Evolutionary conservation across 2,113 vertebrate genomes (phyloP), one percentile per base, ranked within the genome.

Genomic region (Noturus placidus): DNA sequence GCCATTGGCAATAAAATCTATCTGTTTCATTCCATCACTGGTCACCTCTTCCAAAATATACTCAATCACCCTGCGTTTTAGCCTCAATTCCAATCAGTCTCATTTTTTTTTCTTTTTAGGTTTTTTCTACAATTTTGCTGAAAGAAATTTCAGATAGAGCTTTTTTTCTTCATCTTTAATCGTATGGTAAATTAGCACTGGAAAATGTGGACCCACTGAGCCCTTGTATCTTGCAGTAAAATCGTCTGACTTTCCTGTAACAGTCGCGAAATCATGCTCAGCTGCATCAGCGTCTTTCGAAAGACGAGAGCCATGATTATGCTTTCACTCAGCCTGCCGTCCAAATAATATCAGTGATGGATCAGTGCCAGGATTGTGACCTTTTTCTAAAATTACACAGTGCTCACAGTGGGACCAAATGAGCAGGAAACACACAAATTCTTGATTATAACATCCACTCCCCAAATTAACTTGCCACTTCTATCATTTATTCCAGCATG

Each of bases 31-130:
- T 30, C 85, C 79, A 70, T 88, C 56, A 46, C 82, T 42, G 65
- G 67, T 54, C 76, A 88, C 85, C 69, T 56, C 65, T 61, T 46
- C 25, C 56, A 85, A 87, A 85, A 90, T 86, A 42, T 50, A 52
- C 69, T 86, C 87, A 35, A 42, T 72, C 87, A 70, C 80, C 42
- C 84, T 59, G 50, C 17, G 30, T 80, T 87, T 74, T 46, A 82
- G 61, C 79, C 56, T 38, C 74, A 61, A 69, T 78, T 84, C 79
- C 38, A 70, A 42, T 70, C 77, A 30, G 15, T 70, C 74, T 52
- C 63, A 30, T 83, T 84, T 86, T 27, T 56, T 52, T 78, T 52
- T 42, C 8, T 5, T 69, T 61, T 70, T 52, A 33, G 3, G 6
- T 4, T 77, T 63, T 54, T 5, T 33, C 19, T 70, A 65, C 59